Evolutionary conservation across 1,140 invertebrate genomes (phyloP).

Genomic region (Ips typographus): DNA sequence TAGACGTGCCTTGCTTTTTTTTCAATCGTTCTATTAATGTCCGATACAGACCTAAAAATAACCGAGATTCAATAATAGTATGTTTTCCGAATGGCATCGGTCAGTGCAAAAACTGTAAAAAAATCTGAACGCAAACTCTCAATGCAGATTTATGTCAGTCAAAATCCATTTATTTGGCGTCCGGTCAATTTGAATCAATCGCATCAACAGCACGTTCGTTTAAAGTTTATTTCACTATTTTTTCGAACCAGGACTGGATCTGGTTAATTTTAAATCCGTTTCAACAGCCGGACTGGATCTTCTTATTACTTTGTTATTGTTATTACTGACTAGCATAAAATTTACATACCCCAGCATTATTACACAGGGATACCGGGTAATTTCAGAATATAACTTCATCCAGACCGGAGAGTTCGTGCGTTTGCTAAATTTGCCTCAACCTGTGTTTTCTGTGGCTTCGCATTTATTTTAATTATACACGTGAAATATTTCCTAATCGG

Average conservation of each 20-base stretch:
- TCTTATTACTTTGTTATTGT: no score
- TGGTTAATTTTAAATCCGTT: background rate
- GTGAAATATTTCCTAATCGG: constrained; percentile 34
- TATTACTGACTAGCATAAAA: background rate
- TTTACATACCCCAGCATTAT: constrained; percentile 18
- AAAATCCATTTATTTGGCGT: constrained; percentile 28
- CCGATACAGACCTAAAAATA: background rate
- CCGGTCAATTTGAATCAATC: constrained; percentile 31
- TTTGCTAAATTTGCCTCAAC: constrained; percentile 27
- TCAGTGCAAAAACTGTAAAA: background rate
- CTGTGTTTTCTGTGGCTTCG: constrained; percentile 23
- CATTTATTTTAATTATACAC: constrained; percentile 36
- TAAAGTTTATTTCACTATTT: background rate
- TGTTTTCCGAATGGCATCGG: background rate
- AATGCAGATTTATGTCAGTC: constrained; percentile 25
- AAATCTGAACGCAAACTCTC: background rate
- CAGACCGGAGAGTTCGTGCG: constrained; percentile 21
- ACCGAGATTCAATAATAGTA: background rate
- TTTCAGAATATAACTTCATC: constrained; percentile 32
- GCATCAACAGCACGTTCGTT: constrained; percentile 12
- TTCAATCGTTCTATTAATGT: background rate
- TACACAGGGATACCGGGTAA: constrained; percentile 18
- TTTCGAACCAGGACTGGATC: background rate
- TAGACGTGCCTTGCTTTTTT: constrained; percentile 9
- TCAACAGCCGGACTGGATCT: background rate